phyloP scores from a whole-genome alignment of 2,888 invertebrate genomes.

The Octodonta nipae region DNA sequence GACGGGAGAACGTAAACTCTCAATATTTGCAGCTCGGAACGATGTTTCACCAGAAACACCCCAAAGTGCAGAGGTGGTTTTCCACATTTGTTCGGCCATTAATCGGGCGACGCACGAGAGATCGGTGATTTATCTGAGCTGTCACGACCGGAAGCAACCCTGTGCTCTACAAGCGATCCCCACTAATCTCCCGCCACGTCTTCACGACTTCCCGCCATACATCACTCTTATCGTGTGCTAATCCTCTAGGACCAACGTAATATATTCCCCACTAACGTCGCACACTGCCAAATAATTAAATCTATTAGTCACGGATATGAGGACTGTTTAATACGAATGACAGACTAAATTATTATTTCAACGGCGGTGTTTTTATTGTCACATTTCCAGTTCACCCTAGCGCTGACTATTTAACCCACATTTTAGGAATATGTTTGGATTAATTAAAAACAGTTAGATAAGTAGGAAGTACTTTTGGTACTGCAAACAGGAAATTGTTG shows the following conservation, averaged over 20 bases:
- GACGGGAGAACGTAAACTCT: constrained; percentile 20
- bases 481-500: too few species aligned
- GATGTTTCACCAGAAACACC: constrained; percentile 23
- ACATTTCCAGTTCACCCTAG: too few species aligned
- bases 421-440: too few species aligned
- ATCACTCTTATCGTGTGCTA: constrained; percentile 33
- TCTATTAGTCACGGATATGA: constrained; percentile 15
- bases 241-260: constrained; percentile 27
- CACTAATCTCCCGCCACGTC: constrained; percentile 35
- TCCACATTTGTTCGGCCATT: constrained; percentile 37
- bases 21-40: constrained; percentile 22
- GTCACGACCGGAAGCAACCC: constrained; percentile 36
- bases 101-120: constrained; percentile 29
- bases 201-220: constrained; percentile 36
- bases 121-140: constrained; percentile 34
- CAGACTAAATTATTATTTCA: constrained; percentile 2
- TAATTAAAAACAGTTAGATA: too few species aligned
- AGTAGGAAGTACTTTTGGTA: too few species aligned
- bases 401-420: too few species aligned
- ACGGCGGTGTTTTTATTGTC: too few species aligned
- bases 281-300: constrained; percentile 21
- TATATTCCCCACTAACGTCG: constrained; percentile 20
- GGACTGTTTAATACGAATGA: background rate
- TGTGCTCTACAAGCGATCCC: constrained; percentile 34
- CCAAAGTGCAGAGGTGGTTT: constrained; percentile 34